phyloP scores from a whole-genome alignment of 2,888 invertebrate species.

The Pristionchus mayeri region DNA sequence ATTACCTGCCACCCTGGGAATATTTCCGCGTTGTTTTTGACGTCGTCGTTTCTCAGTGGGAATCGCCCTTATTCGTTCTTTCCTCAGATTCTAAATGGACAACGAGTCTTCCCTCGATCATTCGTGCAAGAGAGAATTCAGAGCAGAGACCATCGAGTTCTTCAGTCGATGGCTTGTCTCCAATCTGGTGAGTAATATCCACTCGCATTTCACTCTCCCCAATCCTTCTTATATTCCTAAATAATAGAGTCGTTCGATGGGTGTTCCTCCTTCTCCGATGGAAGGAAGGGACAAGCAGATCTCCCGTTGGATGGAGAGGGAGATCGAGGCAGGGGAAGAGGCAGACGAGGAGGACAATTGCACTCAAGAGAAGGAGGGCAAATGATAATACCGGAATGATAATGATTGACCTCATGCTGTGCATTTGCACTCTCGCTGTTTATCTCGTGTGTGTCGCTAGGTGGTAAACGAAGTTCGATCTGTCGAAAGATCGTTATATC shows the following conservation, averaged over 20 bases:
- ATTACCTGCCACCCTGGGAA: background rate
- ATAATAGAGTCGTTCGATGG: background rate
- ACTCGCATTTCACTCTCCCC: no score
- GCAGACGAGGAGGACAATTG: constrained; percentile 23
- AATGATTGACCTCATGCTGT: background rate
- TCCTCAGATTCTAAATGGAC: background rate
- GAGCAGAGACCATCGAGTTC: background rate
- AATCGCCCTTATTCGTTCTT: background rate
- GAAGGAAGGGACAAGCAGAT: background rate
- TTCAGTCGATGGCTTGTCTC: background rate
- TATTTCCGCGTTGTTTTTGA: background rate
- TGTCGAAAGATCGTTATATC: no score
- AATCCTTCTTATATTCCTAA: no score
- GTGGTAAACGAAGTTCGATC: background rate
- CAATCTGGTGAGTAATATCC: constrained; percentile 5
- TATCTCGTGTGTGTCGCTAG: background rate
- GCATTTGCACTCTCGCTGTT: constrained; percentile 15
- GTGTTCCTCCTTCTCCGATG: background rate
- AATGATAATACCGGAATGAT: constrained; percentile 20
- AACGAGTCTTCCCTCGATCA: background rate
- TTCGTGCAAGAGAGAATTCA: background rate
- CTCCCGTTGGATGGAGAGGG: background rate
- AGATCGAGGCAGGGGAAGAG: background rate
- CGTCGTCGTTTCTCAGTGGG: background rate
- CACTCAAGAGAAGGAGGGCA: background rate